Conservation (phyloP, 92 coral and sea anemone species). For the Bergia sp. region DNA sequence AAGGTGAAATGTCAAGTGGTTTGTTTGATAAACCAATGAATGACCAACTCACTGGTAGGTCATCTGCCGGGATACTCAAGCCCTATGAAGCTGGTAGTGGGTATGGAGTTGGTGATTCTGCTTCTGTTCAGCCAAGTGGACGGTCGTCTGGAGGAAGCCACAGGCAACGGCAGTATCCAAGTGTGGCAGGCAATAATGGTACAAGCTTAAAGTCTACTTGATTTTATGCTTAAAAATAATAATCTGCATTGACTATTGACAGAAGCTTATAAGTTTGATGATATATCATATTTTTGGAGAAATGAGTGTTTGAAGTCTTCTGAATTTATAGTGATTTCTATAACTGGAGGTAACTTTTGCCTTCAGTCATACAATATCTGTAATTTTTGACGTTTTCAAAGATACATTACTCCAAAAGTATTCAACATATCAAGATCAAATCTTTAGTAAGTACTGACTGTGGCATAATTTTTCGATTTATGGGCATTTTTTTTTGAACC, state of each 20-base stretch:
- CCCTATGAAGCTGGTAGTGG: constrained; percentile 80
- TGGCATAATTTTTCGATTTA: too few species aligned
- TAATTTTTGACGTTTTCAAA: too few species aligned
- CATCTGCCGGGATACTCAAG: constrained; percentile 73
- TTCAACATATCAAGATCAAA: too few species aligned
- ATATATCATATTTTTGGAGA: too few species aligned
- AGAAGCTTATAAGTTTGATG: neutral
- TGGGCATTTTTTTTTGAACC: too few species aligned
- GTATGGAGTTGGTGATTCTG: constrained; percentile 80
- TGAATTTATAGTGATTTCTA: too few species aligned
- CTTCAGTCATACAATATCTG: too few species aligned
- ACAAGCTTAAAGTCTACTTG: neutral
- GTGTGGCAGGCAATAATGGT: constrained; percentile 18
- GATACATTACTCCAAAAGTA: too few species aligned
- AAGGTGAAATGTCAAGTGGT: constrained; percentile 41
- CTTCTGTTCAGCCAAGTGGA: constrained; percentile 44
- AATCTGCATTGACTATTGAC: neutral
- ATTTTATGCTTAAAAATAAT: neutral
- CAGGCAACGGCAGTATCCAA: constrained; percentile 26
- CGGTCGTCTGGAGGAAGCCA: constrained; percentile 45
- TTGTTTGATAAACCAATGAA: neutral
- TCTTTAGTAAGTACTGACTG: too few species aligned
- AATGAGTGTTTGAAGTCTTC: too few species aligned
- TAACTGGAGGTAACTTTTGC: too few species aligned
- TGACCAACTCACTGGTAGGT: neutral